Evolutionary conservation across 1,140 invertebrate species (phyloP), one percentile per base, ranked within the genome.

Genomic region (Pseudomyrmex pallidus): DNA sequence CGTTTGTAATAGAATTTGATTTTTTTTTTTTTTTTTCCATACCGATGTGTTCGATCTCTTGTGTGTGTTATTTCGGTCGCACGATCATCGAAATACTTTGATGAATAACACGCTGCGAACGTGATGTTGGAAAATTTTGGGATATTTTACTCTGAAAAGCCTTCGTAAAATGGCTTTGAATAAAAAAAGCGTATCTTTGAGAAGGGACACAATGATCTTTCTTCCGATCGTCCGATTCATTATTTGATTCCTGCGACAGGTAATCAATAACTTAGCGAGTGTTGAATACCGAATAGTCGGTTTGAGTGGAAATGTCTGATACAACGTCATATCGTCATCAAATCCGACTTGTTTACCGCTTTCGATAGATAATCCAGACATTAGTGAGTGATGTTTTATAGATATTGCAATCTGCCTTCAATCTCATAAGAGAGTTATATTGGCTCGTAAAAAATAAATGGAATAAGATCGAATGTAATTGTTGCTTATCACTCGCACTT

Each of bases 231-330:
- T 35, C 84, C 84, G 84, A 86, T 82, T 82, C 77, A 83, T 84
- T 61, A 74, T 88, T 89, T 83, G 85, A 89, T 89, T 89, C 74
- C 63, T 48, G 50, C 77, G 88, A 89, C 87, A 87, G 88, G 59
- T 89, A 89, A 89, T 89, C 88, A 72, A 89, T 89, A 89, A 83
- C 72, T 62, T 20, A 35, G 50, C 72, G 85, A 82, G 76, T 74
- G 54, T 44, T 74, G 63, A 59, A 52, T 22, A 82, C 73, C 77
- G 52, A 35, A 35, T 7, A 35, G 9, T 62, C 48, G n/a, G 22
- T 82, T 82, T 46, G 48, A 72, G n/a, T 61, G 54, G 44, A 80
- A 25, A 61, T 35, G 7, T 25, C 44, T 70, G 64, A n/a, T 78
- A 57, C 48, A 78, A 80, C 10, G 54, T 83, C 17, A 20, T 50